Evolutionary conservation across 92 coral and sea anemone genomes (phyloP).

Genomic region (Porites divaricata): DNA sequence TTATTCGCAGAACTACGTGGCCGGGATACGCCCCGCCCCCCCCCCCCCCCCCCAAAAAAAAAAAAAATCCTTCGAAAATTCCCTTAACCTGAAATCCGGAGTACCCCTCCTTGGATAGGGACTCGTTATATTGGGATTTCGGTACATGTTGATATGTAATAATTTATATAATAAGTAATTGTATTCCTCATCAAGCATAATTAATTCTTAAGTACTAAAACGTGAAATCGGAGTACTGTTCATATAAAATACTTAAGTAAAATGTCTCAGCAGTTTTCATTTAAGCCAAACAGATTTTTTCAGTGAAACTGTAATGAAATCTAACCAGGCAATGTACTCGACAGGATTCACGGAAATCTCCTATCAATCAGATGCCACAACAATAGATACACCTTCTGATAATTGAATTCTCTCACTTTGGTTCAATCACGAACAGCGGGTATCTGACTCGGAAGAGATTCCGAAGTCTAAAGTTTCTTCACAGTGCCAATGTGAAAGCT

Average conservation of each 20-base stretch:
- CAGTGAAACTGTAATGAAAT: neutral
- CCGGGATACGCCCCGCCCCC: no score
- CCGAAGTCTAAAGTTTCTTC: neutral
- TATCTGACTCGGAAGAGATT: neutral
- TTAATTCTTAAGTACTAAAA: neutral
- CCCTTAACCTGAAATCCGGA: no score
- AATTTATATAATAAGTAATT: neutral
- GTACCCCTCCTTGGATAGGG: neutral
- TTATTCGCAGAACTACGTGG: no score
- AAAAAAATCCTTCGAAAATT: no score
- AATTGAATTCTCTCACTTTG: neutral
- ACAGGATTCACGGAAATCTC: no score
- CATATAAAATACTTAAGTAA: neutral
- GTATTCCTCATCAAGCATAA: neutral
- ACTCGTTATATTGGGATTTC: neutral
- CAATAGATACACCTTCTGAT: neutral
- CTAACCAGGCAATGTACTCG: no score
- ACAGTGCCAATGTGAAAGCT: neutral
- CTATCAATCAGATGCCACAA: no score
- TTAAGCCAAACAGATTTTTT: neutral
- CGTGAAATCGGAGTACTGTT: neutral
- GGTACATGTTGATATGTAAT: neutral
- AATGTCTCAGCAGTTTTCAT: neutral
- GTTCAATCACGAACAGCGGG: conserved; percentile 4
- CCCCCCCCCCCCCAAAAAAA: no score